phyloP scores from a whole-genome alignment of 2,888 invertebrate species.

The Onchidella celtica region DNA sequence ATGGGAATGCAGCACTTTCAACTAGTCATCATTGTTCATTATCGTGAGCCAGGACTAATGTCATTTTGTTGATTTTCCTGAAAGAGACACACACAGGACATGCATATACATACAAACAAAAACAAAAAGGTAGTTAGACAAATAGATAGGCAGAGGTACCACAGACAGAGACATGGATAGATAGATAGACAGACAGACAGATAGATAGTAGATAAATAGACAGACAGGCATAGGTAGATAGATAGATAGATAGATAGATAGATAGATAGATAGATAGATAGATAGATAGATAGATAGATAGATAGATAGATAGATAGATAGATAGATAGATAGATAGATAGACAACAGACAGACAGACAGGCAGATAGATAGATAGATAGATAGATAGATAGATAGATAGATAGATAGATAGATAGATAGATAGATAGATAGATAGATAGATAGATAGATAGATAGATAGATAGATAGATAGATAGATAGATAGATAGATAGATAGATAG shows the following conservation, averaged over 20 bases:
- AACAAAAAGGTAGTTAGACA: neutral
- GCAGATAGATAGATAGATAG: no score
- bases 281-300: neutral
- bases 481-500: neutral
- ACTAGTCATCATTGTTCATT: no score
- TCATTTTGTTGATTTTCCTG: no score
- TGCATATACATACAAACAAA: constrained; percentile 8
- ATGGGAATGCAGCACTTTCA: no score
- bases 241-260: neutral
- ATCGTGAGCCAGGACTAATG: no score
- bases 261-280: neutral
- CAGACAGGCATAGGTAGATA: neutral
- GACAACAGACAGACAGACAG: no score
- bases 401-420: neutral
- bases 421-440: neutral
- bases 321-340: neutral
- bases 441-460: neutral
- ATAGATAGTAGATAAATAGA: constrained; percentile 19
- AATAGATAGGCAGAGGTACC: neutral
- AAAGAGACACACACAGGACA: neutral
- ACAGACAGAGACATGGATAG: neutral
- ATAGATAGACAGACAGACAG: constrained; percentile 16
- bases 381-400: neutral
- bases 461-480: constrained; percentile 6
- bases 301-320: neutral